Evolutionary conservation across 1,140 invertebrate genomes (phyloP).

Genomic region (Eupeodes corollae): DNA sequence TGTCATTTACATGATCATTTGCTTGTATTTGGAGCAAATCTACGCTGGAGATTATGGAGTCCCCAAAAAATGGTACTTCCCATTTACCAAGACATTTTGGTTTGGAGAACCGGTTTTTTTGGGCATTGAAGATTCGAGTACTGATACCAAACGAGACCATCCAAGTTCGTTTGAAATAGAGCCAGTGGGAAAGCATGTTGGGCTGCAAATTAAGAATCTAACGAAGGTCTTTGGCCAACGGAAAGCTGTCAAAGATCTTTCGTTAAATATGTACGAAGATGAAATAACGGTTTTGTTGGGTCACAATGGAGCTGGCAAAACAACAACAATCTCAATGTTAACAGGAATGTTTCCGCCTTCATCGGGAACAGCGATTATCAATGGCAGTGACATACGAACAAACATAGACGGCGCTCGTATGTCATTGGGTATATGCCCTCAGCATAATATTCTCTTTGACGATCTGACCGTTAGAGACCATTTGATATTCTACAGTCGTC

Average conservation of each 20-base stretch:
- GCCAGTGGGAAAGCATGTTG: slow-evolving; percentile 42
- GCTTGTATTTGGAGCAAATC: slow-evolving; percentile 65
- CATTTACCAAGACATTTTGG: slow-evolving; percentile 50
- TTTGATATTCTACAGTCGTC: slow-evolving; percentile 70
- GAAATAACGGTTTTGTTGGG: slow-evolving; percentile 65
- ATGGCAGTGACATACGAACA: slow-evolving; percentile 53
- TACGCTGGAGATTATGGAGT: slow-evolving; percentile 60
- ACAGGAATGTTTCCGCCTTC: slow-evolving; percentile 61
- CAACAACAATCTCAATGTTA: slow-evolving; percentile 70
- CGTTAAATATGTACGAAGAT: slow-evolving; percentile 55
- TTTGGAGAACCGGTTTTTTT: slow-evolving; percentile 16
- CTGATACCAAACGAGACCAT: slow-evolving; percentile 8
- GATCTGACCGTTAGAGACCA: slow-evolving; percentile 84
- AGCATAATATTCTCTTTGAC: slow-evolving; percentile 89
- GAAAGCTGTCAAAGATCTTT: slow-evolving; percentile 55
- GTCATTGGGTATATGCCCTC: slow-evolving; percentile 80
- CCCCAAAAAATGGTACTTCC: slow-evolving; percentile 62
- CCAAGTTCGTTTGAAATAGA: slow-evolving; percentile 45
- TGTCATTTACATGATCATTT: slow-evolving; percentile 52
- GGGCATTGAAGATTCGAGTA: slow-evolving; percentile 18
- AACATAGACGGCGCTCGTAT: slow-evolving; percentile 49
- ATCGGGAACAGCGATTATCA: slow-evolving; percentile 54
- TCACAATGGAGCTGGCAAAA: slow-evolving; percentile 61
- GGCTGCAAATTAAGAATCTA: slow-evolving; percentile 52
- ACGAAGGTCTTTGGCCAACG: slow-evolving; percentile 49